Evolutionary conservation across 2,797 vertebrate genomes (phyloP).

Genomic region (Halcyon badia): DNA sequence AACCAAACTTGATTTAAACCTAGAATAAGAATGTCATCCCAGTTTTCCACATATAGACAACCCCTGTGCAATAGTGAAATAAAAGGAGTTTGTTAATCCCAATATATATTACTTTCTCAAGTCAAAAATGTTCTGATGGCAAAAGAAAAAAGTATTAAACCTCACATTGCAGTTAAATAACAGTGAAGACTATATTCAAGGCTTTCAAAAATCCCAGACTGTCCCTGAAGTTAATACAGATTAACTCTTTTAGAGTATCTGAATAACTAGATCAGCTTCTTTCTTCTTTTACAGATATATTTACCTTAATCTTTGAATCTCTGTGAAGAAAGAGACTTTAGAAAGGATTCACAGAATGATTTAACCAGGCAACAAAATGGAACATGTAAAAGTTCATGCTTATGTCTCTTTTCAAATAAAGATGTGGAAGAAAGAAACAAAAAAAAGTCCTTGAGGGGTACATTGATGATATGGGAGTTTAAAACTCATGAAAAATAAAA

Average conservation of each 20-base stretch:
- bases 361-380: not conserved
- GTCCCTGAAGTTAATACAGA: not conserved
- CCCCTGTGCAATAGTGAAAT: not conserved
- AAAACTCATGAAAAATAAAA: not conserved
- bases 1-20: not conserved
- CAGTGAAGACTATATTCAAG: not conserved
- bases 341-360: not conserved
- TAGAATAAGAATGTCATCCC: not conserved
- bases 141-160: not conserved
- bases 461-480: not conserved
- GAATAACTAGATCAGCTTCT: not conserved
- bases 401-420: not conserved
- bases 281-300: not conserved
- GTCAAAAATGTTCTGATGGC: not conserved
- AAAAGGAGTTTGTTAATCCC: not conserved
- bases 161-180: not conserved
- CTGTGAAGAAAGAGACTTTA: not conserved
- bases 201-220: not conserved
- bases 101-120: not conserved
- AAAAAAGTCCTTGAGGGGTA: not conserved
- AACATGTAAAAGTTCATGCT: not conserved
- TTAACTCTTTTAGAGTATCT: not conserved
- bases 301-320: not conserved
- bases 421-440: not conserved
- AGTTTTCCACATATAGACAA: not conserved